phyloP scores from a whole-genome alignment of 2,888 invertebrate genomes.

The Caenorhabditis doughertyi region DNA sequence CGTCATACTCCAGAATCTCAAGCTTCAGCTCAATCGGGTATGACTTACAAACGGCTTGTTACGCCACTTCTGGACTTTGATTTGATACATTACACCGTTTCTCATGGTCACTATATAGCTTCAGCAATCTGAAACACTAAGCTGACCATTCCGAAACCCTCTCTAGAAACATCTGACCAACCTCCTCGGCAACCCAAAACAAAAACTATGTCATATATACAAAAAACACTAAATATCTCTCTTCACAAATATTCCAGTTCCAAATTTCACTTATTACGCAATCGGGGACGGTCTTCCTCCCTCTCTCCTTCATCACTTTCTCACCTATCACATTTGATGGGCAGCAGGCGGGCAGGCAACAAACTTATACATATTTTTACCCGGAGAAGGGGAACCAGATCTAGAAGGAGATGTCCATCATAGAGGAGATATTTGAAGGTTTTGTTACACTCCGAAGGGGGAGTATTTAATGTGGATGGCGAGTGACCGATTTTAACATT shows the following conservation, averaged over 20 bases:
- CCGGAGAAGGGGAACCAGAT: constrained; percentile 45
- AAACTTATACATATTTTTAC: constrained; percentile 43
- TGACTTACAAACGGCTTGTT: too few species aligned
- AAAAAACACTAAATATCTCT: background rate
- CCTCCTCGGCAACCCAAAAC: background rate
- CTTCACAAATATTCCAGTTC: constrained; percentile 26
- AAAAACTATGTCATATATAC: background rate
- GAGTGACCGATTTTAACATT: constrained; percentile 53
- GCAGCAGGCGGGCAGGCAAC: too few species aligned
- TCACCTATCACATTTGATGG: constrained; percentile 28
- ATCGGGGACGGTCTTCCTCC: constrained; percentile 17
- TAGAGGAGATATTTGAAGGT: constrained; percentile 46
- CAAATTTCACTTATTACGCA: constrained; percentile 52
- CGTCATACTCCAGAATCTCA: too few species aligned
- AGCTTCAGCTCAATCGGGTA: too few species aligned
- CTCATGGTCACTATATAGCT: too few species aligned
- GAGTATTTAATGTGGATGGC: constrained; percentile 43
- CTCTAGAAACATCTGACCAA: background rate
- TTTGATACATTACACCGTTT: too few species aligned
- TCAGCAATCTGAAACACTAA: too few species aligned
- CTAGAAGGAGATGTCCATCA: constrained; percentile 8
- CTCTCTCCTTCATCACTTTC: constrained; percentile 36
- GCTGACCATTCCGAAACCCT: background rate
- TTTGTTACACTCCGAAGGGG: constrained; percentile 49
- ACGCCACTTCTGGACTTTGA: too few species aligned